Base-by-base conservation (phyloP, 2,888 invertebrate genomes). In the Tetropium fuscum region DNA sequence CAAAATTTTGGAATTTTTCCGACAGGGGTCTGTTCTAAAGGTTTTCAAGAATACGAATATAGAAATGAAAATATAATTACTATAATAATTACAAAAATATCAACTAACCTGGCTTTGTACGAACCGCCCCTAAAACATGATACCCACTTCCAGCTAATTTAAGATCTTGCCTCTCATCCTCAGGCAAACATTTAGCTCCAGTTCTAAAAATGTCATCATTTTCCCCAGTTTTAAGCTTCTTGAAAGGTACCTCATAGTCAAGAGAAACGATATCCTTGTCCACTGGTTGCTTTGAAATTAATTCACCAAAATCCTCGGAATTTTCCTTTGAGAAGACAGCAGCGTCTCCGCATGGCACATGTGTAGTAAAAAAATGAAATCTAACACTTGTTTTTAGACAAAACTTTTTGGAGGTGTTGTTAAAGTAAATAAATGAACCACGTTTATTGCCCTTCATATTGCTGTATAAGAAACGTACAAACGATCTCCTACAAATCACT, bases 281-380 rank as follows among this genome's bases (percentile, higher is more conserved):
- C 3, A 25, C 3, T 8, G 16, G 13, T 16, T 19, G 19, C 22
- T 8, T 40, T 19, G 36, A 36, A 57, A 68, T n/a, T 43, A 63
- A 38, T 53, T 72, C 55, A 11, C 71, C 71, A 54, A 71, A 69
- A 57, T 76, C 72, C 10, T 81, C 78, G 1, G 67, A 71, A 44
- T 66, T 70, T 78, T 75, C 72, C 66, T 88, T 90, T 0, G 87
- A 86, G 76, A 92, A 87, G 70, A 97, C 97, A 11, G 95, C 91
- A 8, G 95, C 95, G 86, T 97, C 97, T 0, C 97, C 97, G 83
- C 97, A 97, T 11, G 97, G 97, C 30, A 91, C 86, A 77, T 94
- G 93, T 45, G 94, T 94, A 20, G 92, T 89, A 74, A 92, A 94
- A 74, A 97, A 91, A 78, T 95, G 91, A 80, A 94, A 95, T 19